Conservation (phyloP, 2,888 invertebrate species). For the Drosophila macrospina region DNA sequence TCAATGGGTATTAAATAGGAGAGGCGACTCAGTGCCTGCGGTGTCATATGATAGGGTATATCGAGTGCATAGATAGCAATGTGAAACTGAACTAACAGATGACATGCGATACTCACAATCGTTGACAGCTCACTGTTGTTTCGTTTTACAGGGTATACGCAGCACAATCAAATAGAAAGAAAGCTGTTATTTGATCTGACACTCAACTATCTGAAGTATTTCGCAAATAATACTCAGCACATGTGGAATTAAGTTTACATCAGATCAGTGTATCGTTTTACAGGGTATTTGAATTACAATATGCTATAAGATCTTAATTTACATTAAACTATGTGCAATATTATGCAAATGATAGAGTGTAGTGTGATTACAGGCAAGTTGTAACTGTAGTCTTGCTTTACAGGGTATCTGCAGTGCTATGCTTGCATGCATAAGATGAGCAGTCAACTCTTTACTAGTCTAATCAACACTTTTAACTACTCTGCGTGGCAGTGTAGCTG, state of each 20-base stretch:
- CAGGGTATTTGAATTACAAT: too few species aligned
- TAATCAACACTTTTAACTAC: too few species aligned
- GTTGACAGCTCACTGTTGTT: neutral
- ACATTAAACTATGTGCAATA: neutral
- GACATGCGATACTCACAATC: neutral
- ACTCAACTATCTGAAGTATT: too few species aligned
- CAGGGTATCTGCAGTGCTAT: neutral
- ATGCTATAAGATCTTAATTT: neutral
- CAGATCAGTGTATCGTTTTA: too few species aligned
- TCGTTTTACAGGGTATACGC: neutral
- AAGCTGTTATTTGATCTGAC: neutral
- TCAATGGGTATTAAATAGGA: constrained; percentile 35
- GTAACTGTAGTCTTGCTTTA: neutral
- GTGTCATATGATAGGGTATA: constrained; percentile 38
- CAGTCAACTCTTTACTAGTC: too few species aligned
- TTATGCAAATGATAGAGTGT: neutral
- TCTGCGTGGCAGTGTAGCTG: neutral
- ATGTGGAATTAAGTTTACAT: too few species aligned
- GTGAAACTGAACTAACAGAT: neutral
- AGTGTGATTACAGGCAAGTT: too few species aligned
- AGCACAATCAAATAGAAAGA: neutral
- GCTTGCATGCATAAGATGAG: neutral
- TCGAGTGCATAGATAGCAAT: neutral
- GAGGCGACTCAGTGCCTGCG: neutral
- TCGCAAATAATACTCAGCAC: too few species aligned